Percentiles rank a stretch among this genome's conserved stretches.
Evolutionary conservation across 2,113 vertebrate species (phyloP).

Genomic region (Bothrops jararaca): DNA sequence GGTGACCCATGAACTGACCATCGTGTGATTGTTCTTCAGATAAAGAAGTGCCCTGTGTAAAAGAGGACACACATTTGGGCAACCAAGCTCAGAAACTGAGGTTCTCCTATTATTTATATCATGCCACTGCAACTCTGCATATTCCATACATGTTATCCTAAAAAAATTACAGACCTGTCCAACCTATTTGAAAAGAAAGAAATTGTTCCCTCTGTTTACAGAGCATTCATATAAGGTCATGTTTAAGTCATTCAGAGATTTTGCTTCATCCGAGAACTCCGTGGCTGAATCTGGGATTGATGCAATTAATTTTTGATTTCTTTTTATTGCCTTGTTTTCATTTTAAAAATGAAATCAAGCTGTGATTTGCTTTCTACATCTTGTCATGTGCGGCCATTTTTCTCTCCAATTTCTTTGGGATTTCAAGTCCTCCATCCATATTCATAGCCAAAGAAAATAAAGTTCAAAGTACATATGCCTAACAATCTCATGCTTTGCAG

Average conservation of each 20-base stretch:
- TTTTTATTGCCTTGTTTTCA: background rate
- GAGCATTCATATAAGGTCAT: background rate
- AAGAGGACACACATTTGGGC: background rate
- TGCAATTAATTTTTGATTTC: background rate
- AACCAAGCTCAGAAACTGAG: background rate
- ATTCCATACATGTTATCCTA: background rate
- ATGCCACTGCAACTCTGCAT: fast-evolving
- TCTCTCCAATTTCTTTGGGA: background rate
- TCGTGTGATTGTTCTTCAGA: background rate
- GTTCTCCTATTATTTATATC: background rate
- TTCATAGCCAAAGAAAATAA: background rate
- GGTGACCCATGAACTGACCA: background rate
- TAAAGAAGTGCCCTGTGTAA: background rate
- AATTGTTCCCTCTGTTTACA: background rate
- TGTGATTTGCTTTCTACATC: background rate
- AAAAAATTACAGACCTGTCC: background rate
- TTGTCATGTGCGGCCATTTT: background rate
- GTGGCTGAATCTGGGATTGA: background rate
- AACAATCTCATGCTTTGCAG: background rate
- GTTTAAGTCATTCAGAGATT: background rate
- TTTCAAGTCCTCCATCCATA: background rate
- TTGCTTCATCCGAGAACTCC: background rate
- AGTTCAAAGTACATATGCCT: background rate
- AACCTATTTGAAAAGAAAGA: background rate
- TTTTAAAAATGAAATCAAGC: background rate